Evolutionary conservation across 2,888 invertebrate species (phyloP).

Genomic region (Drosophila robusta): DNA sequence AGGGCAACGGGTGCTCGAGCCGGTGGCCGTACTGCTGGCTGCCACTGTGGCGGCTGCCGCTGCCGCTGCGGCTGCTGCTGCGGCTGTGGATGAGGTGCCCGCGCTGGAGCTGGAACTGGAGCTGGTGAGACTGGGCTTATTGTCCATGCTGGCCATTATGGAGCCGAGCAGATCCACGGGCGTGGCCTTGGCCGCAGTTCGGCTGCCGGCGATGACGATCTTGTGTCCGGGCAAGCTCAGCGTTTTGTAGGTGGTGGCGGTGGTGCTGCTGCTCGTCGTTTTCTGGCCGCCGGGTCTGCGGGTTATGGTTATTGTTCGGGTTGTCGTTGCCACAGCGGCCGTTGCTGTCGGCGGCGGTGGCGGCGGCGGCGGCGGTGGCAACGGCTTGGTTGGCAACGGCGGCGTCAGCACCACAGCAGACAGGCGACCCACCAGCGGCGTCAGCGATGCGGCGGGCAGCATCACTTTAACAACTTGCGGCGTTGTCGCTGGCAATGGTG

Average conservation of each 20-base stretch:
- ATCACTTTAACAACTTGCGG: conserved; percentile 65
- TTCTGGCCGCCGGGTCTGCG: conserved; percentile 16
- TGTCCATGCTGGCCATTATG: conserved; percentile 85
- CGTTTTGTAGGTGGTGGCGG: conserved; percentile 66
- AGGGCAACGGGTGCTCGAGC: conserved; percentile 52
- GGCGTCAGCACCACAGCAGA: conserved; percentile 56
- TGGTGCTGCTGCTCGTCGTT: conserved; percentile 5
- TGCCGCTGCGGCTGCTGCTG: conserved; percentile 30
- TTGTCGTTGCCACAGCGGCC: conserved; percentile 9
- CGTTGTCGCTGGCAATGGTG: conserved; percentile 25
- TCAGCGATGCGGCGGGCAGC: conserved; percentile 56
- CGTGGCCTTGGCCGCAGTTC: conserved; percentile 46
- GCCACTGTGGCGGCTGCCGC: conserved; percentile 1
- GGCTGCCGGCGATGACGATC: conserved; percentile 63
- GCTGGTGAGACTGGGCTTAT: conserved; percentile 71
- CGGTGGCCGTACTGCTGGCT: conserved; percentile 35
- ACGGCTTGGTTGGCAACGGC: conserved; percentile 62
- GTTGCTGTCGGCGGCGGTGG: conserved; percentile 54
- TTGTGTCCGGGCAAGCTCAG: conserved; percentile 70
- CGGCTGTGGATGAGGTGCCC: conserved; percentile 30
- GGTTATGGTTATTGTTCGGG: conserved; percentile 19
- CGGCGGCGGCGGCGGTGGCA: conserved; percentile 74
- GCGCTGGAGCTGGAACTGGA: conserved; percentile 28
- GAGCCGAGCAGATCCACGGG: conserved; percentile 84
- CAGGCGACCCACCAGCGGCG: conserved; percentile 52